Percentiles rank a stretch among this genome's conserved stretches.
Conservation (phyloP, 2,797 vertebrate species). For the Leucoraja ocellata region DNA sequence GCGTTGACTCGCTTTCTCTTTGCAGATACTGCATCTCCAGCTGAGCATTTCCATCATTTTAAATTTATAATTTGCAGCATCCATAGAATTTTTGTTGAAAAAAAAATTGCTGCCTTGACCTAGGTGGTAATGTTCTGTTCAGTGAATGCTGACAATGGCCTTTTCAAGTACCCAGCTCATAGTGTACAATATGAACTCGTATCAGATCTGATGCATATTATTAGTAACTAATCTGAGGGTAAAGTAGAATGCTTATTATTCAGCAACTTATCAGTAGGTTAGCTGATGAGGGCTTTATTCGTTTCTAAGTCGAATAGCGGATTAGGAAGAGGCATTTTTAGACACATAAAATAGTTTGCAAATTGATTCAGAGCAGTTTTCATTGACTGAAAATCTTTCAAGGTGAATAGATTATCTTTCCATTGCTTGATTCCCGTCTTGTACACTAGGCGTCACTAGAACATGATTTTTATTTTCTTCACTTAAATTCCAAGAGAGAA, state of each 20-base stretch:
- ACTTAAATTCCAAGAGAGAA: not conserved
- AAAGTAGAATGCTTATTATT: not conserved
- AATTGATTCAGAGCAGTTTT: slow-evolving; percentile 14
- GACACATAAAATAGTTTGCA: not conserved
- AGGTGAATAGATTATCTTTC: not conserved
- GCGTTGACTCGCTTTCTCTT: no score
- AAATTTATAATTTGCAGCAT: no score
- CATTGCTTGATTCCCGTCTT: not conserved
- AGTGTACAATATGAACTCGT: not conserved
- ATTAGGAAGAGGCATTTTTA: not conserved
- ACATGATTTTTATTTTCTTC: not conserved
- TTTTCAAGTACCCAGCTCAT: not conserved
- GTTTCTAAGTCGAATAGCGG: not conserved
- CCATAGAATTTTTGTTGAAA: no score
- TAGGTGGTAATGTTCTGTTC: not conserved
- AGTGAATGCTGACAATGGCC: not conserved
- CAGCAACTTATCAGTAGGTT: not conserved
- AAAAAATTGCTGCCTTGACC: not conserved
- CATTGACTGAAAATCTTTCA: not conserved
- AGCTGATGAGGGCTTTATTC: not conserved
- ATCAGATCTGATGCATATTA: not conserved
- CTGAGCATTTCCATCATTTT: no score
- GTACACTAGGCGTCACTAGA: slow-evolving; percentile 21
- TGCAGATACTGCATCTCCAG: no score
- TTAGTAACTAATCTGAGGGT: not conserved